Conservation (phyloP, 1,140 invertebrate species). For the Lordiphosa mommai region DNA sequence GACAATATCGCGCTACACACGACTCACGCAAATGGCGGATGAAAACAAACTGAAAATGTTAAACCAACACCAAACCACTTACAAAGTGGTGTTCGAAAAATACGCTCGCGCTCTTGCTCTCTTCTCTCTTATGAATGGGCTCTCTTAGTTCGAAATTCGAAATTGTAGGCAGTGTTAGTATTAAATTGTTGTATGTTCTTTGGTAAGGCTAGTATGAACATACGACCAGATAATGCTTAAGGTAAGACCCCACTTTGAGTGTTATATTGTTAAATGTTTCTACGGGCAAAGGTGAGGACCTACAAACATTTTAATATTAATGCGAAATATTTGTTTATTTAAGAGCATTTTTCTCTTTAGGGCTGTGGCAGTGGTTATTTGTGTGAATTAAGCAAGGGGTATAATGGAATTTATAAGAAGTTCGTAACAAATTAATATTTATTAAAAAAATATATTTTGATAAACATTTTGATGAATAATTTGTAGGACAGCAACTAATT, state of each 20-base stretch:
- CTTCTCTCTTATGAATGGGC: not conserved
- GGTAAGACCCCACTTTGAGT: no score
- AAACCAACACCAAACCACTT: not conserved
- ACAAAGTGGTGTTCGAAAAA: not conserved
- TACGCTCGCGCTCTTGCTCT: slow-evolving; percentile 5
- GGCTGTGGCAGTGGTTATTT: slow-evolving; percentile 19
- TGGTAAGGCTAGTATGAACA: not conserved
- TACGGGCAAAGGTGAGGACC: slow-evolving; percentile 5
- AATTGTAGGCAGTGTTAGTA: not conserved
- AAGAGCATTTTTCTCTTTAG: slow-evolving; percentile 37
- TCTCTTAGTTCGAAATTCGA: slow-evolving; percentile 22
- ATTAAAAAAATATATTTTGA: no score
- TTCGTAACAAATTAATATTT: no score
- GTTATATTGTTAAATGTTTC: not conserved
- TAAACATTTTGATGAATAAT: no score
- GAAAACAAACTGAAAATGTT: slow-evolving; percentile 49
- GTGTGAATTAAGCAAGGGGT: not conserved
- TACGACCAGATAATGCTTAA: not conserved
- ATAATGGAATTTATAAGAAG: not conserved
- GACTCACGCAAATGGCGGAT: slow-evolving; percentile 36
- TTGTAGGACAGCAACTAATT: no score
- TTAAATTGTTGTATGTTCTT: not conserved
- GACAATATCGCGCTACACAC: slow-evolving; percentile 29
- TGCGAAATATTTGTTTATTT: slow-evolving; percentile 30
- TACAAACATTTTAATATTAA: not conserved